Evolutionary conservation across 35 echinoderm and acorn worm genomes (phyloP).

Genomic region (Ophioderma brevispina): DNA sequence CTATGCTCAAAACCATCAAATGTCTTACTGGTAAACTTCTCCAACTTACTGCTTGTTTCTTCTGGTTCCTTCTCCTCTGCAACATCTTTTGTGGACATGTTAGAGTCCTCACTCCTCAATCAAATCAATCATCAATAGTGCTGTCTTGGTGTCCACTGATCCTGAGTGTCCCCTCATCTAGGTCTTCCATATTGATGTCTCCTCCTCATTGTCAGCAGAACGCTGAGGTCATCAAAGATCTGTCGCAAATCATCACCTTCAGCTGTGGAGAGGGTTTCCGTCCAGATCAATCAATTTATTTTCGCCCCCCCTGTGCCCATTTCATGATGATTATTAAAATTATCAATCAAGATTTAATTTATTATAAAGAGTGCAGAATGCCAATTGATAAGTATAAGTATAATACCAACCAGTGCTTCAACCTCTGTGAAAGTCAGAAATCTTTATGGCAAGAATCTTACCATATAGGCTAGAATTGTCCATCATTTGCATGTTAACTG

Average conservation of each 20-base stretch:
- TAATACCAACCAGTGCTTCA: no score
- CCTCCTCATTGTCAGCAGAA: constrained; percentile 87
- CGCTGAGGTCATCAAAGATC: constrained; percentile 89
- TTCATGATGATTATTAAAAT: no score
- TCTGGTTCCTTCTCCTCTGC: constrained; percentile 10
- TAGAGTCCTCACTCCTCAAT: constrained; percentile 39
- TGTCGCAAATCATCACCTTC: constrained; percentile 73
- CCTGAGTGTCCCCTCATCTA: constrained; percentile 53
- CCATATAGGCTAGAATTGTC: no score
- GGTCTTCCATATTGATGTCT: constrained; percentile 64
- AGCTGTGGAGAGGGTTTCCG: neutral
- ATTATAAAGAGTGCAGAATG: no score
- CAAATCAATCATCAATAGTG: constrained; percentile 42
- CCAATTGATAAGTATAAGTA: no score
- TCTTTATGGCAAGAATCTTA: neutral
- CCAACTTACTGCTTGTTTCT: neutral
- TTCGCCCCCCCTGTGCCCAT: no score
- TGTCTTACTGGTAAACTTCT: neutral
- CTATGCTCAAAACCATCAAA: neutral
- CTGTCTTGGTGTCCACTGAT: constrained; percentile 36
- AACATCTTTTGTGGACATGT: constrained; percentile 7
- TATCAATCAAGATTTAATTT: no score
- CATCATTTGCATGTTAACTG: no score
- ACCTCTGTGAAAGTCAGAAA: no score
- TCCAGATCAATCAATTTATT: no score